These are phyloP conservation scores for Pardalotus punctatus DNA, from an alignment of 2,113 vertebrate genomes.

Conservation along the genomic window DNA sequence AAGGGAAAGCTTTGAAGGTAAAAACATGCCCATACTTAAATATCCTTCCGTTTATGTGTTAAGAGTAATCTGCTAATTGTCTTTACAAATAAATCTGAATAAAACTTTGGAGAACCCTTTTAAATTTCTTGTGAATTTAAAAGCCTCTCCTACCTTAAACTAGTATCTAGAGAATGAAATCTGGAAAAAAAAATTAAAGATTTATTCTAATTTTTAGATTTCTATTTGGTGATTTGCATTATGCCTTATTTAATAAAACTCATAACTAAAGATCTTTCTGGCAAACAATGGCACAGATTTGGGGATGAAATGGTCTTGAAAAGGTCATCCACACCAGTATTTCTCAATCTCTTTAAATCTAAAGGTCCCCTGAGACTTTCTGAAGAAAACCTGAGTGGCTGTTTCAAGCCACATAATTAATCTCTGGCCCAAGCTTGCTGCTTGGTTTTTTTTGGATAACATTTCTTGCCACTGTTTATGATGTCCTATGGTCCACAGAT, in stretches of 20 bases:
- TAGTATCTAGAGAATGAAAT: not conserved
- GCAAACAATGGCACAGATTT: not conserved
- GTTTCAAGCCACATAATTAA: not conserved
- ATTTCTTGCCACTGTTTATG: not conserved
- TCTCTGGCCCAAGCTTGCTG: not conserved
- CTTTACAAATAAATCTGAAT: not conserved
- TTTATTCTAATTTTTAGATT: constrained; percentile 4
- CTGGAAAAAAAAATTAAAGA: not conserved
- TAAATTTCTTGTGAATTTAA: not conserved
- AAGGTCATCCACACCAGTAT: not conserved
- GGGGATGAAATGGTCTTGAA: not conserved
- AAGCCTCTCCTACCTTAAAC: not conserved
- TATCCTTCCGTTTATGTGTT: not conserved
- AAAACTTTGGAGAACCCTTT: not conserved
- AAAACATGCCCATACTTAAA: not conserved
- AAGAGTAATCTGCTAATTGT: not conserved
- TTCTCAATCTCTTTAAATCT: not conserved
- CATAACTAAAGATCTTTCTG: not conserved
- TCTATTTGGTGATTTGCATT: constrained; percentile 27
- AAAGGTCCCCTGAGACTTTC: not conserved
- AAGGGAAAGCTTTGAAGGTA: not conserved
- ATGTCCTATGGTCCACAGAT: not conserved
- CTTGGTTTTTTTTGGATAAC: not conserved
- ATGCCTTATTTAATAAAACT: constrained; percentile 38
- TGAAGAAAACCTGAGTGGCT: not conserved